phyloP scores from a whole-genome alignment of 1,140 invertebrate genomes.

The Aphelenchoides avenae region DNA sequence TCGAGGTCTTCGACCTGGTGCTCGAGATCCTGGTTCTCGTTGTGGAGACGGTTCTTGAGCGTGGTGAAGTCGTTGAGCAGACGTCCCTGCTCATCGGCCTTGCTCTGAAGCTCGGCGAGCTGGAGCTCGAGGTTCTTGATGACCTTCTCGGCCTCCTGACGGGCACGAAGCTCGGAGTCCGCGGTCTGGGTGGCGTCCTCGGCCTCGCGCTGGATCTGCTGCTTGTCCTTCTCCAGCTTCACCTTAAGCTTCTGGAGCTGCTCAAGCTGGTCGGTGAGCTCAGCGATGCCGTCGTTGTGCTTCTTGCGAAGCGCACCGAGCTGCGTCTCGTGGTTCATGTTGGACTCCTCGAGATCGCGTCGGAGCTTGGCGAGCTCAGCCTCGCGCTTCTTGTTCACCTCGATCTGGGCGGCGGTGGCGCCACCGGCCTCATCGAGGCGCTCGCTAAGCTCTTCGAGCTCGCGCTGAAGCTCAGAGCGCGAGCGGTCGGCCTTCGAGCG shows the following conservation, averaged over 20 bases:
- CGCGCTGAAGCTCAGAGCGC: conserved; percentile 86
- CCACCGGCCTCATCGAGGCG: conserved; percentile 72
- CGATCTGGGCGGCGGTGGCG: conserved; percentile 95
- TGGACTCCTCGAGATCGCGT: conserved; percentile 84
- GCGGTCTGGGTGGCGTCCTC: conserved; percentile 51
- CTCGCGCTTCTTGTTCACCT: conserved; percentile 99
- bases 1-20: conserved; percentile 94
- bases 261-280: conserved; percentile 98
- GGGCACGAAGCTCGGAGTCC: conserved; percentile 41
- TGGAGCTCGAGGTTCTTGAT: conserved; percentile 55
- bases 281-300: conserved; percentile 94
- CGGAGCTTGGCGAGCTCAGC: conserved; percentile 94
- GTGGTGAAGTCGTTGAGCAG: conserved; percentile 90
- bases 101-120: conserved; percentile 82
- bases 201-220: conserved; percentile 56
- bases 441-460: conserved; percentile 88
- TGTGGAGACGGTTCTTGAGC: conserved; percentile 91
- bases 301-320: conserved; percentile 93
- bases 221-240: conserved; percentile 68
- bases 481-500: conserved; percentile 96
- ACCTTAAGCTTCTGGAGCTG: conserved; percentile 98
- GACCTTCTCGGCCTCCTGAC: conserved; percentile 54
- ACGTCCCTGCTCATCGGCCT: conserved; percentile 90
- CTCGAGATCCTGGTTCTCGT: conserved; percentile 90
- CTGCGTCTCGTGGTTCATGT: conserved; percentile 94